Base-by-base conservation (phyloP, 2,113 vertebrate species). In the Peromyscus californicus region DNA sequence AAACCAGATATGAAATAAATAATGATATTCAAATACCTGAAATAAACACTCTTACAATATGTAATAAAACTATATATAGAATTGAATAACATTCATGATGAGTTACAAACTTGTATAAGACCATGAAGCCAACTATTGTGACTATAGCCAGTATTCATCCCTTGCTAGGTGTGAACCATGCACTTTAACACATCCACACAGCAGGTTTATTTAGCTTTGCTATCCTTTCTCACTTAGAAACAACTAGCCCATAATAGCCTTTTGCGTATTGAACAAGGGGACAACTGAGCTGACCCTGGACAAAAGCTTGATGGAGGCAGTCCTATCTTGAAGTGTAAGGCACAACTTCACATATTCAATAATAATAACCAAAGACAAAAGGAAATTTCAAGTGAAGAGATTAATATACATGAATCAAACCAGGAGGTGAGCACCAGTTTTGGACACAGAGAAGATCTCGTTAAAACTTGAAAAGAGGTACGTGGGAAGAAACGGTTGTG, bases 1-100 rank as follows among this genome's bases (percentile, higher is more conserved):
- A 96, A 95, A 88, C n/a, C 13, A 91, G 95, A 54, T 19, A 94
- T 7, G 63, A 85, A 95, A n/a, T 92, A 90, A 90, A 82, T 12
- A 26, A 79, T 33, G 89, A 21, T 36, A 42, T 84, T 31, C 61
- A 88, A 16, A 83, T 4, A 36, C 16, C 36, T 42, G 42, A 85
- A 90, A 39, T 61, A 76, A 80, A 42, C 36, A 36, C 4, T 67
- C 91, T 85, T n/a, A 89, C 61, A 93, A n/a, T 67, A 26, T 86
- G 7, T 26, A 90, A 69, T 83, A 39, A 95, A 89, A 86, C n/a
- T 51, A 67, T 19, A 61, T 63, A 63, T 74, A 29, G 1, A 94
- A 96, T 67, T 96, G n/a, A 59, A 31, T 48, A 91, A 61, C 12
- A 51, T n/a, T 24, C 5, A 74, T 12, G 74, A 57, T 9, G 74